phyloP scores from a whole-genome alignment of 2,797 vertebrate genomes.

The Melopsittacus undulatus region DNA sequence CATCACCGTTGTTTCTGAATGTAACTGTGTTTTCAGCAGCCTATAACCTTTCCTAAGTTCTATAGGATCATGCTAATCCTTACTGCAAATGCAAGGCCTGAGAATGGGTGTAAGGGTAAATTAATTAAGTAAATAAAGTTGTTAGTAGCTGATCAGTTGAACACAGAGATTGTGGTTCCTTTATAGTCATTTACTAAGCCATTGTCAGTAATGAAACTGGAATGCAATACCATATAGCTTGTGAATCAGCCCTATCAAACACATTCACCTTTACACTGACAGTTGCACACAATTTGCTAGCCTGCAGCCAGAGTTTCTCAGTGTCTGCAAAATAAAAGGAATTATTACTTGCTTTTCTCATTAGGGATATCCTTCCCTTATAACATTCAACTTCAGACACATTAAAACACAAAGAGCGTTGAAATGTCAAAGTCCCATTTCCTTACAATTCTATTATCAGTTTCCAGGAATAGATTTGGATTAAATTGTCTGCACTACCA shows the following conservation, averaged over 20 bases:
- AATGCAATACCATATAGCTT: not conserved
- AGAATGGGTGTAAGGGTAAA: not conserved
- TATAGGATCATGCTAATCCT: not conserved
- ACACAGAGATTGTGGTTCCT: not conserved
- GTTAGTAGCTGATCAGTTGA: not conserved
- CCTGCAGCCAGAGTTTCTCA: not conserved
- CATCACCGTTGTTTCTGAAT: not conserved
- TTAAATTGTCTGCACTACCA: not conserved
- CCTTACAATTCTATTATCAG: not conserved
- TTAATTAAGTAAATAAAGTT: not conserved
- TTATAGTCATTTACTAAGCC: not conserved
- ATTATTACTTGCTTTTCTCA: not conserved
- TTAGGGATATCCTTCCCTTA: not conserved
- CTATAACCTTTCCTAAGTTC: not conserved
- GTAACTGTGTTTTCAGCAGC: not conserved
- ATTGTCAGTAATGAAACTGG: not conserved
- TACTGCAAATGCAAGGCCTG: not conserved
- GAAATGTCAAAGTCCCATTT: not conserved
- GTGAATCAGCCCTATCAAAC: conserved; percentile 18
- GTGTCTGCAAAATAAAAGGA: not conserved
- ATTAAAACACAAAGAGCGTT: not conserved
- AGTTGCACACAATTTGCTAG: not conserved
- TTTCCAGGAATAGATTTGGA: not conserved
- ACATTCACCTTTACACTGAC: not conserved
- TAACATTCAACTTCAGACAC: not conserved